Percentiles rank a stretch among this genome's conserved stretches.
These are phyloP conservation scores for Noctuana brunneofusca DNA, from an alignment of 2,888 invertebrate species.

Conservation along the genomic window DNA sequence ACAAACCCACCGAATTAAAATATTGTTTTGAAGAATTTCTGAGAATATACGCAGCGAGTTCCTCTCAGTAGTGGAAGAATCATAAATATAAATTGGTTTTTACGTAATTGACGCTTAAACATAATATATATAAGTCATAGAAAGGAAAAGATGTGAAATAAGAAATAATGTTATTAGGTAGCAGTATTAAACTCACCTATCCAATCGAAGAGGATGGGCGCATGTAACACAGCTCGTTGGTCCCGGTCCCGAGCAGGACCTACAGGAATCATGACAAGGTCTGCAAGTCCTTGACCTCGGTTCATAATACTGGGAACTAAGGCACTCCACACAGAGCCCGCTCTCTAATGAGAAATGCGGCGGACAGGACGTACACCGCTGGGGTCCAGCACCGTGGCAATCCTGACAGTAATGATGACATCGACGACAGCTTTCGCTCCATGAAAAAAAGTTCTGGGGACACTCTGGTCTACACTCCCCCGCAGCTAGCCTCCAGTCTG, in stretches of 20 bases:
- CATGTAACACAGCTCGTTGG: slow-evolving; percentile 88
- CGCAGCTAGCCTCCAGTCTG: slow-evolving; percentile 90
- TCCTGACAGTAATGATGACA: slow-evolving; percentile 95
- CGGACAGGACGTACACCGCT: slow-evolving; percentile 88
- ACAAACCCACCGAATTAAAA: background rate
- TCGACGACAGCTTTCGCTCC: slow-evolving; percentile 91
- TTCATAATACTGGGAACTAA: slow-evolving; percentile 89
- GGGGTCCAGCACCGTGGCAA: slow-evolving; percentile 91
- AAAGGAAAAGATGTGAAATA: background rate
- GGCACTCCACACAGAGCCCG: slow-evolving; percentile 89
- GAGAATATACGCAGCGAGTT: background rate
- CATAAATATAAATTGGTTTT: background rate
- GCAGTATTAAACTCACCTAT: slow-evolving; percentile 68
- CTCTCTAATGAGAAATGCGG: slow-evolving; percentile 87
- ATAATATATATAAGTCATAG: no score
- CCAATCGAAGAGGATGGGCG: slow-evolving; percentile 86
- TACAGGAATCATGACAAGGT: slow-evolving; percentile 87
- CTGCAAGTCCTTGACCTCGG: slow-evolving; percentile 86
- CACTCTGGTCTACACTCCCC: slow-evolving; percentile 93
- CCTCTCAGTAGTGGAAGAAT: background rate
- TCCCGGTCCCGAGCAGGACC: slow-evolving; percentile 87
- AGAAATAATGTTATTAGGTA: background rate
- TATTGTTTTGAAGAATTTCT: background rate
- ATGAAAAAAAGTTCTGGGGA: slow-evolving; percentile 92
- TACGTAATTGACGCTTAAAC: background rate